A percentile compares a stretch with the other conserved stretches of the same genome.
These are phyloP conservation scores for Ladona fulva DNA, from an alignment of 1,140 invertebrate genomes.

Conservation along the genomic window DNA sequence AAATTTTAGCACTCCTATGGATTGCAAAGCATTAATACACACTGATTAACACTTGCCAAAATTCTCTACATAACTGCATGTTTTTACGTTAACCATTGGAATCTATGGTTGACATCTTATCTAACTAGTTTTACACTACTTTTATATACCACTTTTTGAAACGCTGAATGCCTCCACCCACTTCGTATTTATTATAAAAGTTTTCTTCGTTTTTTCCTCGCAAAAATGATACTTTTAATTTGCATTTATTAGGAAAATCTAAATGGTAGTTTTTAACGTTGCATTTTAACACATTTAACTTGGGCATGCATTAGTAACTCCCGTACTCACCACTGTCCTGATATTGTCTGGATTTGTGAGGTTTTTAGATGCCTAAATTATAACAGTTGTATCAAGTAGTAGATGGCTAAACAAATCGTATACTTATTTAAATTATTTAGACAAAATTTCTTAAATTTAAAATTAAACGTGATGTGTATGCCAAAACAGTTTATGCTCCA, in stretches of 20 bases:
- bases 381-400: too few relatives aligned
- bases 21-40: background rate
- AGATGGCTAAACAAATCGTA: too few relatives aligned
- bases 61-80: constrained; percentile 9
- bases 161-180: background rate
- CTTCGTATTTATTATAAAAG: background rate
- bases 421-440: too few relatives aligned
- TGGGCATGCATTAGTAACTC: constrained; percentile 4
- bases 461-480: too few relatives aligned
- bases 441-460: too few relatives aligned
- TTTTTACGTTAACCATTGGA: background rate
- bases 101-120: background rate
- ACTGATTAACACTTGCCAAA: background rate
- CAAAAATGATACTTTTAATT: background rate
- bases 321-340: background rate
- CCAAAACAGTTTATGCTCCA: too few relatives aligned
- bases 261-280: background rate
- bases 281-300: background rate
- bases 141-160: constrained; percentile 5
- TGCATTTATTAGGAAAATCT: background rate
- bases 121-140: constrained; percentile 6
- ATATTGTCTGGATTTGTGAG: background rate
- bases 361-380: background rate
- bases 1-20: background rate
- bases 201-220: background rate